Evolutionary conservation across 1,140 invertebrate genomes (phyloP).

Genomic region (Drosophila neocordata): DNA sequence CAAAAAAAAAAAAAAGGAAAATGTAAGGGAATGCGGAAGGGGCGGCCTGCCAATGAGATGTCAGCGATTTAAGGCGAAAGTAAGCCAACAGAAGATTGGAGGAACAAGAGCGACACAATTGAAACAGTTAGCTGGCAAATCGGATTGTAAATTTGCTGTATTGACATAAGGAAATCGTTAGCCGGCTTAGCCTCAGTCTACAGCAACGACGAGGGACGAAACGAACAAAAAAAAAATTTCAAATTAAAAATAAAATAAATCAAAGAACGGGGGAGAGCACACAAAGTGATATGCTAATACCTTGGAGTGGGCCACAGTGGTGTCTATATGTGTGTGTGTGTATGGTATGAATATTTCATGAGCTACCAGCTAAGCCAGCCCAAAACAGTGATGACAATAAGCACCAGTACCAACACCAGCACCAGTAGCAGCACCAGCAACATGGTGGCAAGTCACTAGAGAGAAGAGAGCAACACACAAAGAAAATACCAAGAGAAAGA

Average conservation of each 20-base stretch:
- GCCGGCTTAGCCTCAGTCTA: slow-evolving; percentile 58
- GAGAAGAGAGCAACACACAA: neutral
- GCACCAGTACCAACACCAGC: slow-evolving; percentile 12
- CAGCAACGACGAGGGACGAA: neutral
- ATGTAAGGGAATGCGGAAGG: slow-evolving; percentile 17
- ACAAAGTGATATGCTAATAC: slow-evolving; percentile 77
- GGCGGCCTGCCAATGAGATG: slow-evolving; percentile 65
- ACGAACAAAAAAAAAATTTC: slow-evolving; percentile 55
- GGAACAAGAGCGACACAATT: slow-evolving; percentile 31
- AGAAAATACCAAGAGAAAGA: neutral
- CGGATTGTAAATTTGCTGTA: slow-evolving; percentile 73
- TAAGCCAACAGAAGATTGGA: slow-evolving; percentile 4
- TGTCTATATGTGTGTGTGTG: slow-evolving; percentile 8
- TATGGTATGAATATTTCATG: slow-evolving; percentile 73
- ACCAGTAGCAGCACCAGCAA: slow-evolving; percentile 7
- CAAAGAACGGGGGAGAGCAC: slow-evolving; percentile 9
- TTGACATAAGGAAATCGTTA: slow-evolving; percentile 81
- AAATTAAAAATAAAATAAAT: slow-evolving; percentile 67
- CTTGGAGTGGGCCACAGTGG: slow-evolving; percentile 3
- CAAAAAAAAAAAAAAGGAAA: slow-evolving; percentile 9
- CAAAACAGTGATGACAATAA: slow-evolving; percentile 68
- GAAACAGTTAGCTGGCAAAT: slow-evolving; percentile 70
- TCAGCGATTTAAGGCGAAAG: slow-evolving; percentile 32
- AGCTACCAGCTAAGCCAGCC: slow-evolving; percentile 44
- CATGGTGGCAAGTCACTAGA: slow-evolving; percentile 31